phyloP scores from a whole-genome alignment of 1,140 invertebrate genomes.

The Drosophila willistoni region DNA sequence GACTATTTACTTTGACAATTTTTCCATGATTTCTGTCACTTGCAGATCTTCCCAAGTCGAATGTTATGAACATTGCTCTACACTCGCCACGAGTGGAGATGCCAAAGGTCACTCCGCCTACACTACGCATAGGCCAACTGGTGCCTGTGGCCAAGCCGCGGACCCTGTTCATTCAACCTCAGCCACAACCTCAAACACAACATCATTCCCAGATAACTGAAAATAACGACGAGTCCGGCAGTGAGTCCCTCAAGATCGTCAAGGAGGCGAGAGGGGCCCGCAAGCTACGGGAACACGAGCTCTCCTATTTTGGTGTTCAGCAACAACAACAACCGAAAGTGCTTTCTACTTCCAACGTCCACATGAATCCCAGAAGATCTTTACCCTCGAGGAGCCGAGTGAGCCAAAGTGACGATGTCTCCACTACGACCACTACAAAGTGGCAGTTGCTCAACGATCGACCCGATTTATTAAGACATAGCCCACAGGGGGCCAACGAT shows the following conservation, averaged over 20 bases:
- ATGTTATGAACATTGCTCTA: conserved; percentile 81
- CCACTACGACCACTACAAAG: conserved; percentile 60
- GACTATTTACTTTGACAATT: not conserved
- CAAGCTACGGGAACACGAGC: conserved; percentile 83
- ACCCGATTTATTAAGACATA: conserved; percentile 79
- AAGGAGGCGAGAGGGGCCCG: conserved; percentile 82
- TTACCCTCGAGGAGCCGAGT: conserved; percentile 63
- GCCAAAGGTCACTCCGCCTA: conserved; percentile 51
- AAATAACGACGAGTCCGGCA: conserved; percentile 51
- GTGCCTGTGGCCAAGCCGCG: conserved; percentile 74
- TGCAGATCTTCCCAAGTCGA: conserved; percentile 76
- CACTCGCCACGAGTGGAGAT: conserved; percentile 67
- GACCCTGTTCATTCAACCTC: conserved; percentile 66
- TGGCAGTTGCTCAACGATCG: conserved; percentile 79
- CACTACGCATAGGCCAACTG: conserved; percentile 56
- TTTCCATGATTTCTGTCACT: conserved; percentile 2
- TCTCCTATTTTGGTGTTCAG: conserved; percentile 83
- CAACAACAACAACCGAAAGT: conserved; percentile 31
- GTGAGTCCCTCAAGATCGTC: conserved; percentile 72
- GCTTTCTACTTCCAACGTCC: conserved; percentile 26
- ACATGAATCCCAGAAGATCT: conserved; percentile 58
- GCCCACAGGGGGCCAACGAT: conserved; percentile 55
- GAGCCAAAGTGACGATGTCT: conserved; percentile 44
- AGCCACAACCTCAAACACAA: conserved; percentile 9
- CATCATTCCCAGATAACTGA: conserved; percentile 16